Percentiles rank a stretch among this genome's conserved stretches.
Evolutionary conservation across 2,888 invertebrate genomes (phyloP).

Genomic region (Ischnus inquisitorius): DNA sequence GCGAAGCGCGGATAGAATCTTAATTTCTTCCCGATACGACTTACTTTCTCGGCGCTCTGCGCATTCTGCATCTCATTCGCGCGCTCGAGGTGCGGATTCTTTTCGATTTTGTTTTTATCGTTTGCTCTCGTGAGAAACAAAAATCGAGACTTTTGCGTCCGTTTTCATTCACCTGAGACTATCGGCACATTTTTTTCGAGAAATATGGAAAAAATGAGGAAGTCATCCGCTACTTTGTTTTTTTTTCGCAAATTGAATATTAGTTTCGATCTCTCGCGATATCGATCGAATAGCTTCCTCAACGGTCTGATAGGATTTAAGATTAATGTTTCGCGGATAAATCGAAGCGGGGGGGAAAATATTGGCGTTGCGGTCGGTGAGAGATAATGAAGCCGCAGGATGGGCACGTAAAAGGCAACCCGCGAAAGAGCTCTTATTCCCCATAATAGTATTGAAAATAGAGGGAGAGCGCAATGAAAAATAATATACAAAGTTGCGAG

Average conservation of each 20-base stretch:
- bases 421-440: slow-evolving; percentile 24
- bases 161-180: too few relatives aligned
- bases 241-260: background rate
- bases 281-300: slow-evolving; percentile 23
- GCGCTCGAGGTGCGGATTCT: background rate
- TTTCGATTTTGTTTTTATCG: too few relatives aligned
- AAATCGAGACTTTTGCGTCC: too few relatives aligned
- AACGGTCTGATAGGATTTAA: background rate
- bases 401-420: slow-evolving; percentile 42
- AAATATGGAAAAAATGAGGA: too few relatives aligned
- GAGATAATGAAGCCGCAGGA: slow-evolving; percentile 67
- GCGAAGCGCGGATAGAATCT: background rate
- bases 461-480: background rate
- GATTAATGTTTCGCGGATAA: background rate
- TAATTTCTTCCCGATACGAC: background rate
- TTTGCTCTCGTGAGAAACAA: too few relatives aligned
- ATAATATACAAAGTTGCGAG: slow-evolving; percentile 3
- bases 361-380: slow-evolving; percentile 60
- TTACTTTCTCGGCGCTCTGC: too few relatives aligned
- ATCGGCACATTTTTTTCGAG: too few relatives aligned
- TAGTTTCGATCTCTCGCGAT: slow-evolving; percentile 26
- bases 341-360: slow-evolving; percentile 47
- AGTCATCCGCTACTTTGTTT: background rate
- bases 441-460: slow-evolving; percentile 37
- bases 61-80: background rate